A percentile compares a stretch with the other conserved stretches of the same genome.
Conservation (phyloP, 2,113 vertebrate species). For the Apteryx mantelli region DNA sequence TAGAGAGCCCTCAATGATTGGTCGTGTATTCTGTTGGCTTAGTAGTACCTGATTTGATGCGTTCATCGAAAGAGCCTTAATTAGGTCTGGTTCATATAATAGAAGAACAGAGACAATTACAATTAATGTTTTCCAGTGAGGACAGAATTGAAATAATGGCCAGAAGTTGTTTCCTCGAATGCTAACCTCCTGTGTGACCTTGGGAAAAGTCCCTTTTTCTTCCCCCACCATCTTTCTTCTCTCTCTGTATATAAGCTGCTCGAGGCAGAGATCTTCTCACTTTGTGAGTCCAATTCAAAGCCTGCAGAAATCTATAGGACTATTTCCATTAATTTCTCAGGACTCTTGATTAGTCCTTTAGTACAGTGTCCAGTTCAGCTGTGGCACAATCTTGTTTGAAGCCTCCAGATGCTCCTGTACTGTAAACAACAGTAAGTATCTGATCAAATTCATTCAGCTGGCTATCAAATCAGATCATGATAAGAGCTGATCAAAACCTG, state of each 20-base stretch:
- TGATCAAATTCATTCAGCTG: neutral
- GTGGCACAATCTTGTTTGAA: neutral
- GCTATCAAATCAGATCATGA: neutral
- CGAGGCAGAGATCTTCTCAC: neutral
- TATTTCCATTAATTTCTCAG: neutral
- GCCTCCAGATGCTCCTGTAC: neutral
- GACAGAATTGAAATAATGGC: neutral
- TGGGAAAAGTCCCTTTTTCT: neutral
- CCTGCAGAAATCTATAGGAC: neutral
- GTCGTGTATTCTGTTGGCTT: neutral
- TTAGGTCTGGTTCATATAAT: neutral
- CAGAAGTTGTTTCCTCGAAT: neutral
- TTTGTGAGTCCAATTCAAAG: neutral
- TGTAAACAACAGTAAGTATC: neutral
- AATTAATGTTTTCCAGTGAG: neutral
- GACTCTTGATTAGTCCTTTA: neutral
- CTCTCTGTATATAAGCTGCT: neutral
- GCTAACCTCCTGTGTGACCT: neutral
- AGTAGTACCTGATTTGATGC: neutral
- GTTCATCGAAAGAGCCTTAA: neutral
- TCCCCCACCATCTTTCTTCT: neutral
- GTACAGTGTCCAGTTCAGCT: fast-evolving
- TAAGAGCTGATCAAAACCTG: neutral
- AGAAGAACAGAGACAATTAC: neutral
- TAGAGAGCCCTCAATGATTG: neutral